Conservation (phyloP, 2,888 invertebrate genomes). For the Rhorus exstirpatorius region DNA sequence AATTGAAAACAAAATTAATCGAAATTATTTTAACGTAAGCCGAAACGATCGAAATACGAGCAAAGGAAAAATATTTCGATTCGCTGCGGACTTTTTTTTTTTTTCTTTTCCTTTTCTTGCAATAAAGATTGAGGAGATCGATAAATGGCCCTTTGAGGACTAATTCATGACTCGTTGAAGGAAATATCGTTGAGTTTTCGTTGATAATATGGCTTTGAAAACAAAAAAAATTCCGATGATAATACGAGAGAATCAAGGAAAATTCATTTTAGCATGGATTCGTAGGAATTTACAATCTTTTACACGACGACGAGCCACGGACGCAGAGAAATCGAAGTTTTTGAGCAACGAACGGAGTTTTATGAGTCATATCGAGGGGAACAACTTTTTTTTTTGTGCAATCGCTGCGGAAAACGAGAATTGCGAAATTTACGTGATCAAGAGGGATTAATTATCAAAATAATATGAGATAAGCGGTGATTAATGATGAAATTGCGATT, state of each 20-base stretch:
- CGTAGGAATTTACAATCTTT: too few species aligned
- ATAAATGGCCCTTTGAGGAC: neutral
- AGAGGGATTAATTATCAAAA: too few species aligned
- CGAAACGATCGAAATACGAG: neutral
- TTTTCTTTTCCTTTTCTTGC: too few species aligned
- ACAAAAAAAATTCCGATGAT: neutral
- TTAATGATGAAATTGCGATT: too few species aligned
- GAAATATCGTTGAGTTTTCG: conserved; percentile 18
- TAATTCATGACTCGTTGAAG: conserved; percentile 52
- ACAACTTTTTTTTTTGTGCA: too few species aligned
- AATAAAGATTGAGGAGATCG: neutral
- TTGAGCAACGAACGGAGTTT: too few species aligned
- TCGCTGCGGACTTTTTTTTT: neutral
- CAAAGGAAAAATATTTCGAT: neutral
- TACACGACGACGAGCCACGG: too few species aligned
- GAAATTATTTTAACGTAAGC: neutral
- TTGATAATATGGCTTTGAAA: conserved; percentile 19
- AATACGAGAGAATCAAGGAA: neutral
- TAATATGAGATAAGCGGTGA: too few species aligned
- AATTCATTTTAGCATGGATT: neutral
- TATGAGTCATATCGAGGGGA: too few species aligned
- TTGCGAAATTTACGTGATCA: too few species aligned
- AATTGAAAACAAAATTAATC: neutral
- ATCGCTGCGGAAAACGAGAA: too few species aligned
- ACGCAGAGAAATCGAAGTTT: neutral